Base-by-base conservation (phyloP, 2,113 vertebrate genomes). In the Charina bottae region DNA sequence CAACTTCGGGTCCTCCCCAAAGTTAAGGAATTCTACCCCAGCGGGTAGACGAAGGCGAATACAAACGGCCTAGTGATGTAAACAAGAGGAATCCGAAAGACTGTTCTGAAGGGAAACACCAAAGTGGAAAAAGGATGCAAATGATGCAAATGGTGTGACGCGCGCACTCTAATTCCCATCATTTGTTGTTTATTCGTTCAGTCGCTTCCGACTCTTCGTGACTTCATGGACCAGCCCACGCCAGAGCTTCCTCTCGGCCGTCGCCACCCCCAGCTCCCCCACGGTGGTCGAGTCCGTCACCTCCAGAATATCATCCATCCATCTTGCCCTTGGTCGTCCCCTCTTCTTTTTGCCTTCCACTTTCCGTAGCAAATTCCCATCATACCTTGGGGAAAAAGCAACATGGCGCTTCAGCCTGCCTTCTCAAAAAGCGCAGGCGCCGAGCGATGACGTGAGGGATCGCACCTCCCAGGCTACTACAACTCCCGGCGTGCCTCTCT, bases 1-100 rank as follows among this genome's bases (percentile, higher is more conserved):
- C 33, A 37, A 42, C 8, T 78, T 37, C 19, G n/a, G 15, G 68
- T 4, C 68, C 2, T 19, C 1, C 15, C 2, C 6, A 37, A 78
- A 37, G 68, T 33, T 13, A 0, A 78, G 28, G 8, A 37, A 4
- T 1, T 4, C 49, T 49, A 49, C 49, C 49, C 49, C 49, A 49
- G 49, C 49, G 49, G 49, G 49, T 78, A 2, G 33, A 37, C 68
- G 33, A 0, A 1, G 7, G 7, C 6, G 33, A 78, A 78, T 42
- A 0, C 21, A 37, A 78, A 10, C 72, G 33, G 37, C 7, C 4
- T 0, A 42, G 33, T 9, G 17, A 78, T 0, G 2, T 42, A 21
- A 78, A 78, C 0, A 2, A 78, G 33, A 3, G 15, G 17, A 21
- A 0, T 5, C 49, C 6, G 49, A 6, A 5, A 49, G 42, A 42